A percentile compares a stretch with the other conserved stretches of the same genome.
phyloP scores from a whole-genome alignment of 2,888 invertebrate genomes.

The Chamaedrilus cognettii region DNA sequence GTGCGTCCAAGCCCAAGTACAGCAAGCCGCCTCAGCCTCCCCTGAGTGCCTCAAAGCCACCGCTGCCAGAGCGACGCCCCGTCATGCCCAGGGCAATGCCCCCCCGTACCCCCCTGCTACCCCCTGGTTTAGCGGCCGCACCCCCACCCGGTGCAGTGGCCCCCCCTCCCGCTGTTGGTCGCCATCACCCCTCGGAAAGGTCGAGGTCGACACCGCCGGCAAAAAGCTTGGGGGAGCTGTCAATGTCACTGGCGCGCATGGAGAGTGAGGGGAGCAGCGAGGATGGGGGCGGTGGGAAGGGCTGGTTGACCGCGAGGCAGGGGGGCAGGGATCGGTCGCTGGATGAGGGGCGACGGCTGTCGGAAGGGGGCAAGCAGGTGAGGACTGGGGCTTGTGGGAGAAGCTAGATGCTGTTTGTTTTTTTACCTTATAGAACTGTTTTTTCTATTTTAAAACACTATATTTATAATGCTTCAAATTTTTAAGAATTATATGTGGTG shows the following conservation, averaged over 20 bases:
- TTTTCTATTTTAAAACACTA: no score
- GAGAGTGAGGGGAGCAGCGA: not conserved
- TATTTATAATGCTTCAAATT: no score
- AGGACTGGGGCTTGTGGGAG: no score
- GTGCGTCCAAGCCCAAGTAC: no score
- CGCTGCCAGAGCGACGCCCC: not conserved
- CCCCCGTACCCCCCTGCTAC: not conserved
- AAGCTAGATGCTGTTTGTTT: no score
- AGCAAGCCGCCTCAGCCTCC: no score
- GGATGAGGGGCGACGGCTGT: not conserved
- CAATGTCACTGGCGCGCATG: not conserved
- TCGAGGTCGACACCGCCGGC: slow-evolving; percentile 1
- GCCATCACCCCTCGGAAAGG: not conserved
- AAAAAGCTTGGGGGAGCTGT: not conserved
- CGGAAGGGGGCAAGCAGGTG: slow-evolving; percentile 1
- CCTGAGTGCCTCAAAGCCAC: slow-evolving; percentile 6
- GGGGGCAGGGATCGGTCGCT: not conserved
- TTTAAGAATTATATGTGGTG: no score
- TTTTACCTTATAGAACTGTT: no score
- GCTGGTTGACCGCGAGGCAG: not conserved
- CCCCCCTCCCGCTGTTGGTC: not conserved
- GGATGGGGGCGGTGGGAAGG: not conserved
- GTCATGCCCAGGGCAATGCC: not conserved
- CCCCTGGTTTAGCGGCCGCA: not conserved
- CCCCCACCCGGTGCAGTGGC: not conserved